Conservation (phyloP, 2,888 invertebrate genomes). For the Notodonta dromedarius region DNA sequence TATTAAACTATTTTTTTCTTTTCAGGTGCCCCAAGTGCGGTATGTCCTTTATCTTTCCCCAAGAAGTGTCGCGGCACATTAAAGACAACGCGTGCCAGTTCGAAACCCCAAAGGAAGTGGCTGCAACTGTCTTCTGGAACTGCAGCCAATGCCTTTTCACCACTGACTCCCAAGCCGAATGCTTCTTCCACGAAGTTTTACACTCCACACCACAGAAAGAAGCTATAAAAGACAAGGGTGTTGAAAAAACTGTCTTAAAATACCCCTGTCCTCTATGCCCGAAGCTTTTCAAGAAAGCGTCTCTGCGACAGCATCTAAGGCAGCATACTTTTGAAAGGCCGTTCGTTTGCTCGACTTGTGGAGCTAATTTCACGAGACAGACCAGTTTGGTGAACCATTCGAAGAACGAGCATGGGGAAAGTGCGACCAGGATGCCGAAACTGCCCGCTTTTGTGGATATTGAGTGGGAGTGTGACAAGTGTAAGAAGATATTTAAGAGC, state of each 20-base stretch:
- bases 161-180: conserved; percentile 87
- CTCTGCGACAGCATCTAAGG: conserved; percentile 88
- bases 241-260: conserved; percentile 66
- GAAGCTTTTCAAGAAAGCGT: conserved; percentile 86
- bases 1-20: conserved; percentile 25
- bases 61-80: conserved; percentile 90
- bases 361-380: conserved; percentile 86
- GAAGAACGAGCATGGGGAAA: conserved; percentile 75
- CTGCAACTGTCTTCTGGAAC: conserved; percentile 70
- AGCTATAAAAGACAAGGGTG: conserved; percentile 46
- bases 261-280: conserved; percentile 88
- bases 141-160: conserved; percentile 86
- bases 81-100: conserved; percentile 84
- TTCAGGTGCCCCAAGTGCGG: conserved; percentile 90
- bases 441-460: conserved; percentile 34
- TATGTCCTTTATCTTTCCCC: conserved; percentile 86
- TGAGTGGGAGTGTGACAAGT: conserved; percentile 52
- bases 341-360: conserved; percentile 86
- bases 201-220: conserved; percentile 80
- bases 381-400: conserved; percentile 87
- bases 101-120: conserved; percentile 41
- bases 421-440: conserved; percentile 35
- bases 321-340: conserved; percentile 90
- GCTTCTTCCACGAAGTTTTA: conserved; percentile 88
- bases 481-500: conserved; percentile 55